Conservation (phyloP, 2,113 vertebrate species). For the Vidua chalybeata region DNA sequence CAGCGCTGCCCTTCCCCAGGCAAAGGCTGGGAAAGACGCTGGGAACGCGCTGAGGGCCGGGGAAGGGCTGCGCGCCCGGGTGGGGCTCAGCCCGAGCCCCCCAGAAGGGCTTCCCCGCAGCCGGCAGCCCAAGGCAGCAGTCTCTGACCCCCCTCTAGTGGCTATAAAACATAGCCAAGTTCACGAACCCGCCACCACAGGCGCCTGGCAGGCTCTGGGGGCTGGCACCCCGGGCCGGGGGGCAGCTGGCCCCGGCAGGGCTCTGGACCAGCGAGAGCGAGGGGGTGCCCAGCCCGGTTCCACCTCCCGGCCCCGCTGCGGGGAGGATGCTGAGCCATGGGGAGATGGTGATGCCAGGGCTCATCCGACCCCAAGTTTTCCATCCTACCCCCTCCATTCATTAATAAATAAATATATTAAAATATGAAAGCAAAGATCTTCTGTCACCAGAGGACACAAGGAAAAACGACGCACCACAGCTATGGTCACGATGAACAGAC, state of each 20-base stretch:
- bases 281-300: neutral
- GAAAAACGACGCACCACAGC: too few relatives aligned
- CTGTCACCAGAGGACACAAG: too few relatives aligned
- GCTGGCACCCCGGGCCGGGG: neutral
- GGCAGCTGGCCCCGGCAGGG: neutral
- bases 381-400: neutral
- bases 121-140: constrained; percentile 32
- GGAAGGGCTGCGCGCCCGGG: neutral
- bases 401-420: neutral
- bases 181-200: constrained; percentile 14
- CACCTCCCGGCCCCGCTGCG: neutral
- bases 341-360: neutral
- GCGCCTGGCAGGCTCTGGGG: neutral
- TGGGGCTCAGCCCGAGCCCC: neutral
- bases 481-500: too few relatives aligned
- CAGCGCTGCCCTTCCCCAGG: neutral
- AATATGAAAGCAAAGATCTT: neutral
- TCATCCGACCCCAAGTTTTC: neutral
- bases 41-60: neutral
- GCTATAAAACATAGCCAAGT: constrained; percentile 64
- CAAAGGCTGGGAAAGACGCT: neutral
- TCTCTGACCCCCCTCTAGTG: constrained; percentile 66
- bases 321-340: neutral
- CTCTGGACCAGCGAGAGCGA: neutral
- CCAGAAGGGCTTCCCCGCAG: neutral